A percentile compares a stretch with the other conserved stretches of the same genome.
Conservation (phyloP, 1,140 invertebrate genomes). For the Camponotus vicinus region DNA sequence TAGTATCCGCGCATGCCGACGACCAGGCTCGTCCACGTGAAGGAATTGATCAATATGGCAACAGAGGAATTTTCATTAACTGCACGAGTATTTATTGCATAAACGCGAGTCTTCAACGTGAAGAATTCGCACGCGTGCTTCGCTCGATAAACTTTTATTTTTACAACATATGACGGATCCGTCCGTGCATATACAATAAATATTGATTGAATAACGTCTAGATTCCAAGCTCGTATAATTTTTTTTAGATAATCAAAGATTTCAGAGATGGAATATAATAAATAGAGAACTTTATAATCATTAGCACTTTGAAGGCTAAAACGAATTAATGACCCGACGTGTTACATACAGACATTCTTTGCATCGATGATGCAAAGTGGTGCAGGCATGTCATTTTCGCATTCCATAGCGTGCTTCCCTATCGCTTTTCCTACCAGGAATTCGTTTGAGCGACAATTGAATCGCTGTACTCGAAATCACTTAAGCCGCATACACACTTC, state of each 20-base stretch:
- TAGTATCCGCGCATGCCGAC: conserved; percentile 34
- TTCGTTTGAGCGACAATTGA: conserved; percentile 70
- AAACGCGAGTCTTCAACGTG: conserved; percentile 20
- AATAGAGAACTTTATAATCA: neutral
- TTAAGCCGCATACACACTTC: conserved; percentile 55
- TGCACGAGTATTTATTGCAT: conserved; percentile 44
- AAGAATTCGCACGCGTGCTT: conserved; percentile 7
- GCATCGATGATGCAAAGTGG: neutral
- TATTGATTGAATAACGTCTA: neutral
- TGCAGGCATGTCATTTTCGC: conserved; percentile 21
- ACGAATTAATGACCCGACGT: neutral
- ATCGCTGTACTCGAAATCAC: conserved; percentile 70
- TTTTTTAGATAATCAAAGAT: neutral
- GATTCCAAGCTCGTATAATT: neutral
- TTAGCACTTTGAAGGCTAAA: neutral
- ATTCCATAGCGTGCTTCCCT: conserved; percentile 17
- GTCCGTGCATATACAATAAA: neutral
- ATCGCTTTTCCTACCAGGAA: conserved; percentile 61
- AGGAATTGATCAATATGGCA: conserved; percentile 42
- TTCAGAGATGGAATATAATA: neutral
- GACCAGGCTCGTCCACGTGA: conserved; percentile 8
- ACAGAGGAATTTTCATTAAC: conserved; percentile 58
- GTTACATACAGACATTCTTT: neutral
- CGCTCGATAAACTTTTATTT: conserved; percentile 20
- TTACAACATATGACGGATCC: neutral